Base-by-base conservation (phyloP, 2,797 vertebrate species). In the Urophycis tenuis region DNA sequence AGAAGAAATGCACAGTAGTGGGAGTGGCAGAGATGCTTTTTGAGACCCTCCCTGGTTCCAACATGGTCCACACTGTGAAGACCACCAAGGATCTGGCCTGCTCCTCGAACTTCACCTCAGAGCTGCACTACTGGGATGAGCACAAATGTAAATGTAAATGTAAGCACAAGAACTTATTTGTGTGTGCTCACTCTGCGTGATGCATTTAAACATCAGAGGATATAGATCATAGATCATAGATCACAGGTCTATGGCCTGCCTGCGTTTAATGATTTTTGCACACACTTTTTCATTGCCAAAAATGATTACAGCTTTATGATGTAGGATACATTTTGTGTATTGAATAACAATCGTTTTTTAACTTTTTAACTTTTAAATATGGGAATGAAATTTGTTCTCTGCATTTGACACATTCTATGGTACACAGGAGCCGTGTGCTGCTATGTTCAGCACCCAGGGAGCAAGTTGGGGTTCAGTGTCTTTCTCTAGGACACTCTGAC, bases 131-230 rank as follows among this genome's bases (percentile, higher is more conserved):
- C 89, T 94, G 91, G 93, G 89, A 90, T 77, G 81, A 90, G 72
- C 87, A 90, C n/a, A n/a, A n/a, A n/a, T n/a, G n/a, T n/a, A n/a
- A n/a, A n/a, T n/a, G n/a, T n/a, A n/a, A n/a, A n/a, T n/a, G n/a
- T n/a, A n/a, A n/a, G n/a, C n/a, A 90, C 71, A 92, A 91, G 22
- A 92, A 88, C 75, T 41, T 94, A 73, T 89, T 81, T 53, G 86
- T 94, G 45, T 94, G 93, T 15, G 87, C 90, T 77, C 94, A 95
- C 87, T 92, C 91, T 0, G 88, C 92, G 11, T 95, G 80, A 92
- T 14, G 29, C 35, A 15, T 29, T 19, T 67, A 67, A 12, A 29
- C 9, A 2, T 5, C 8, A 25, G 53, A 25, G 53, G 53, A 25
- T 60, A 6, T 60, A 10, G 53, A n/a, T 60, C 53, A 29, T 25